phyloP scores from a whole-genome alignment of 2,797 vertebrate species.

The Propithecus deckenii region DNA sequence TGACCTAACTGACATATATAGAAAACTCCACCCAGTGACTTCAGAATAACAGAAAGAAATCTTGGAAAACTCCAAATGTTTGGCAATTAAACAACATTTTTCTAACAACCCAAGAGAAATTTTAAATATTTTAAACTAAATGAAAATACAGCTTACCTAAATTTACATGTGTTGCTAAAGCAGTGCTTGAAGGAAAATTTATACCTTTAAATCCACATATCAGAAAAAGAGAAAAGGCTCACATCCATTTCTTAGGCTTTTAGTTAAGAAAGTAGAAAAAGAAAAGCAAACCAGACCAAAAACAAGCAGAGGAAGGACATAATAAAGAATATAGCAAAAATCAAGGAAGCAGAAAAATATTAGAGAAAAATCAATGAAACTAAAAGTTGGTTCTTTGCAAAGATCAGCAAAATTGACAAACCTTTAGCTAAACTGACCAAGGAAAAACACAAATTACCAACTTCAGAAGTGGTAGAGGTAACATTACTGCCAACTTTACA shows the following conservation, averaged over 20 bases:
- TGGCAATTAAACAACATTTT: neutral
- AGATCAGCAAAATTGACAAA: neutral
- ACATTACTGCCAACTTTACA: neutral
- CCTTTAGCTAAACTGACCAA: neutral
- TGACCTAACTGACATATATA: neutral
- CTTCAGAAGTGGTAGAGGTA: neutral
- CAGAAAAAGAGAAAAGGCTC: neutral
- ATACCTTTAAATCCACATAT: neutral
- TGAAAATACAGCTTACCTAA: neutral
- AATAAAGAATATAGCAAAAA: neutral
- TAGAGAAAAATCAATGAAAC: neutral
- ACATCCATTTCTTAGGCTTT: neutral
- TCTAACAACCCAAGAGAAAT: neutral
- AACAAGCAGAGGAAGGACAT: neutral
- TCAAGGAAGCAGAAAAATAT: neutral
- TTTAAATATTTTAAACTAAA: neutral
- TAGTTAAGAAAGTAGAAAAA: neutral
- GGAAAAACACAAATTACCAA: neutral
- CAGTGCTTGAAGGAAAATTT: neutral
- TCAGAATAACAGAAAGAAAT: neutral
- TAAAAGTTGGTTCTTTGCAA: neutral
- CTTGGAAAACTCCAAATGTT: neutral
- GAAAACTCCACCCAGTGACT: neutral
- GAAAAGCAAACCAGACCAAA: neutral
- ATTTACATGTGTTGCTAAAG: neutral